A percentile compares a stretch with the other conserved stretches of the same genome.
phyloP scores from a whole-genome alignment of 2,797 vertebrate species.

The Hipposideros larvatus region DNA sequence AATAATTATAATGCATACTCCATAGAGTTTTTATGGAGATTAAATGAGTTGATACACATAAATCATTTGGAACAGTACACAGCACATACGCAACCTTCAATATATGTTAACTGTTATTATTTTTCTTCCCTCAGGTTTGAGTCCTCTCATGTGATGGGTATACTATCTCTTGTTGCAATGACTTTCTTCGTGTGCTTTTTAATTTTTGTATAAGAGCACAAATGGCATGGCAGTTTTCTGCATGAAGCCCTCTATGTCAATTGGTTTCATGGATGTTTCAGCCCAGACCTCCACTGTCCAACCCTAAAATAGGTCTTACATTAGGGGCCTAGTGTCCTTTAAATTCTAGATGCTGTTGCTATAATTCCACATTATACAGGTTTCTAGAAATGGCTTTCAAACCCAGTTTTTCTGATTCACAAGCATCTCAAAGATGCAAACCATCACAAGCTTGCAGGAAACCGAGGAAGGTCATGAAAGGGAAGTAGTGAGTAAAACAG shows the following conservation, averaged over 20 bases:
- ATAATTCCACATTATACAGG: not conserved
- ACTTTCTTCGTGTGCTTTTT: not conserved
- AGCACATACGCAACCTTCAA: not conserved
- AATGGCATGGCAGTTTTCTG: not conserved
- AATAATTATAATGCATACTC: not conserved
- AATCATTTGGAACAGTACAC: not conserved
- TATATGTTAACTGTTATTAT: not conserved
- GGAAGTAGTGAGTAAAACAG: not conserved
- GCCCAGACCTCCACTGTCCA: not conserved
- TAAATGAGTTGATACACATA: not conserved
- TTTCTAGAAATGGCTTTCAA: not conserved
- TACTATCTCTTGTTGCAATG: not conserved
- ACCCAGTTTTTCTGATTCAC: not conserved
- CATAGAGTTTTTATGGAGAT: not conserved
- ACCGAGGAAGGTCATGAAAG: not conserved
- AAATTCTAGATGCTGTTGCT: not conserved
- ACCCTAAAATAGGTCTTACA: not conserved
- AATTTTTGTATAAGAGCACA: conserved; percentile 8
- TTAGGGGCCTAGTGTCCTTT: not conserved
- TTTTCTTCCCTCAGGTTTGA: not conserved
- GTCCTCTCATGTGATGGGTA: not conserved
- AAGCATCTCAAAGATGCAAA: not conserved
- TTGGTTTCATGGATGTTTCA: not conserved
- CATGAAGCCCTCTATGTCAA: not conserved
- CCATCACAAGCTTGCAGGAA: not conserved